Base-by-base conservation (phyloP, 2,888 invertebrate species). In the Ypsolopha scabrella region DNA sequence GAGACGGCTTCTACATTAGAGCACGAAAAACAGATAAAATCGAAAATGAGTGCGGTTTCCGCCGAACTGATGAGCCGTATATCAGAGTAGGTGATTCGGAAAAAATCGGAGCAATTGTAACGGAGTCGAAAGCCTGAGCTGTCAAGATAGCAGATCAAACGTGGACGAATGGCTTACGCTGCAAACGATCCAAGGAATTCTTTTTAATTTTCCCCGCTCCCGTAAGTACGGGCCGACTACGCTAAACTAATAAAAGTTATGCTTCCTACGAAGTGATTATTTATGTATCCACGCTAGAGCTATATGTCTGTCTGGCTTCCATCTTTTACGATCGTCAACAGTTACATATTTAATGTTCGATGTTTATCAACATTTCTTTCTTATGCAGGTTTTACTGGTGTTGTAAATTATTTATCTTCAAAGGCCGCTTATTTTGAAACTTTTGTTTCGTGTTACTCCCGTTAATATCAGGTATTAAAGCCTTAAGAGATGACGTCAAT, bases 361-460 rank as follows among this genome's bases (percentile, higher is more conserved):
- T 85, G 86, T 86, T 85, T 86, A 86, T 86, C 83, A 86, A 85
- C 85, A 86, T 77, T 83, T 85, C 80, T 85, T 86, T 85, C 83
- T 85, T 81, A 81, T 82, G 75, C 80, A 80, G 78, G 78, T 81
- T 85, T 83, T 85, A 86, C 77, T 82, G 80, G 64, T 52, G 78
- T 76, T 64, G 73, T 86, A 85, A 86, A 85, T 85, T 82, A 85
- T 80, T 77, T 80, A 78, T 82, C 85, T 79, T 86, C 85, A 86
- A 86, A 86, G 82, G 72, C 68, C 70, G 76, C 74, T 80, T 80
- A 79, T 82, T 85, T 85, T 79, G 70, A 67, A 79, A 79, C 77
- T 78, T 81, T 83, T 82, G 83, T 82, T 83, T 76, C 78, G 74
- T 58, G 57, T 41, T 37, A 50, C 24, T 24, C 2, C 37, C 11